Evolutionary conservation across 2,888 invertebrate genomes (phyloP), one percentile per base, ranked within the genome.

Genomic region (Drosophila cracens): DNA sequence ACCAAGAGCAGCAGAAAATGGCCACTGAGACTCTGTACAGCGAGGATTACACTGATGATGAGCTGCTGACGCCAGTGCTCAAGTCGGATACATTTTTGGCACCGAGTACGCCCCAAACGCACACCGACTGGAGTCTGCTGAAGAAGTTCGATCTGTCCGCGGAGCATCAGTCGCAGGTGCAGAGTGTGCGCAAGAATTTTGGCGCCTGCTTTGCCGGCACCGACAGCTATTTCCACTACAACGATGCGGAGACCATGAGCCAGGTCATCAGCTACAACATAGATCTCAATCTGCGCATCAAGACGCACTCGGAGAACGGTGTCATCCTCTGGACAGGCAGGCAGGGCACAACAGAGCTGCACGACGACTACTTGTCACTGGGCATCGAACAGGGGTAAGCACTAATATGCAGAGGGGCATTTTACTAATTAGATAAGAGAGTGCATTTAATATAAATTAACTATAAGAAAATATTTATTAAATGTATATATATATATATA

Each of bases 241-340:
- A 96, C 83, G 97, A 98, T 92, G 96, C 96, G 54, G 96, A 97
- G 81, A 97, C 98, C 67, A 95, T 97, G 94, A 96, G 97, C 92
- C 96, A 97, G 92, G 94, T 98, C 81, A 95, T 96, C 70, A 97
- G 97, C 89, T 96, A 96, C 93, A 96, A 96, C 79, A 95, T 98
- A 82, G 97, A 97, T 93, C 96, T 99, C 90, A 97, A 97, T 94
- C 95, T 99, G 92, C 94, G 97, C 82, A 96, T 98, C 93, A 96
- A 97, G 78, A 95, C 97, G 59, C 95, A 94, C 81, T 94, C 95
- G 3, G 92, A 95, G 33, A 94, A 95, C 87, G 98, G 98, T 0
- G 94, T 98, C 74, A 94, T 98, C 49, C 94, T 98, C 73, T 98
- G 98, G 98, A 96, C 96, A 81, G 97, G 98, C 11, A 95, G 96